Base-by-base conservation (phyloP, 2,113 vertebrate genomes). In the Pelmatolapia mariae region DNA sequence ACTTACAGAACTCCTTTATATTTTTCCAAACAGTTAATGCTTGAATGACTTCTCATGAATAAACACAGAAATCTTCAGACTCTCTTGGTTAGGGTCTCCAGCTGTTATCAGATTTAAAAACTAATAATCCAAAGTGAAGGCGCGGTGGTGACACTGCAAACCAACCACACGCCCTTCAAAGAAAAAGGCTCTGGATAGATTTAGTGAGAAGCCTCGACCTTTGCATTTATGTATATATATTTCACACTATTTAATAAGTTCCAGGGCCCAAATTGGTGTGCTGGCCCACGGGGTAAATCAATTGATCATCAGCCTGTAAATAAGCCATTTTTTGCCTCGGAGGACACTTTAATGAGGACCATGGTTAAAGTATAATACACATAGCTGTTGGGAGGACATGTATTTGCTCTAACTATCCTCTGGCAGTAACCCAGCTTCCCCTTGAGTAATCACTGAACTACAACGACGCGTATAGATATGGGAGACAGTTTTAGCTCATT, bases 381-480 rank as follows among this genome's bases (percentile, higher is more conserved):
- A 73, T 57, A 85, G 68, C 6, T n/a, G 91, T 63, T 79, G 31
- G 87, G 82, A 91, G 91, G 89, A 91, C 86, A 83, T 89, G 89
- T 33, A 76, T 87, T 92, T 84, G 80, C 78, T 86, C 79, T 87
- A 89, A 92, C 91, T 90, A 93, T 93, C 86, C 86, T 83, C 81
- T 93, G 93, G 95, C 89, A 86, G 24, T 15, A 59, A 82, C 40
- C 76, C 92, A 93, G 79, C 89, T 91, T 85, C 89, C 89, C 83
- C 81, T 89, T 82, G 86, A 91, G 88, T 91, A 88, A 92, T 91
- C 87, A 92, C 26, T 91, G 89, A 89, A 90, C 91, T 94, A 71
- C 88, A 86, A 89, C 76, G 57, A 53, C 89, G 89, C 88, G 93
- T 92, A 89, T 63, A 76, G 87, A 81, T 85, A 33, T 66, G 85